A percentile compares a stretch with the other conserved stretches of the same genome.
These are phyloP conservation scores for Dasypus novemcinctus DNA, from an alignment of 2,113 vertebrate species.

Conservation along the genomic window DNA sequence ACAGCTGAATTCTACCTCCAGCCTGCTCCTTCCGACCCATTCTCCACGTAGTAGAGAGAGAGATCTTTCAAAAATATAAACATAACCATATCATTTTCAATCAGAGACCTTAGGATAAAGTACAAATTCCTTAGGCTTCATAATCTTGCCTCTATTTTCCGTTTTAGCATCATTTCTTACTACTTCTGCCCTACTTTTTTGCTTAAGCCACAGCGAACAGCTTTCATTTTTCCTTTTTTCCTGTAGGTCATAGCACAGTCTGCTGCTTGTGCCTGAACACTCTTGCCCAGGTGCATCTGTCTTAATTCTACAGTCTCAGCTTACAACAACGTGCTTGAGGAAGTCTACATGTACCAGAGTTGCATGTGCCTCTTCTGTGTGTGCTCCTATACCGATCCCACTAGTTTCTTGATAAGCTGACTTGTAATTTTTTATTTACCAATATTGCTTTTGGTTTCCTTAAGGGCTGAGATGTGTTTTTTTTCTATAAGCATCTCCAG, in stretches of 20 bases:
- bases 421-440: neutral
- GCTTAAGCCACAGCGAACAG: neutral
- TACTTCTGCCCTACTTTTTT: neutral
- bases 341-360: neutral
- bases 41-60: neutral
- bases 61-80: neutral
- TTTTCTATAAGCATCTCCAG: neutral
- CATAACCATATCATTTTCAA: neutral
- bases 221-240: neutral
- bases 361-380: neutral
- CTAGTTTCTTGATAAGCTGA: too few species aligned
- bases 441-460: neutral
- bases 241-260: neutral
- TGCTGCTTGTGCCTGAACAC: neutral
- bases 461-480: neutral
- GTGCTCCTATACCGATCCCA: neutral
- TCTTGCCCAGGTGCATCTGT: neutral
- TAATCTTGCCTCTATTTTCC: neutral
- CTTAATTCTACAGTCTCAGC: neutral
- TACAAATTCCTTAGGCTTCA: neutral
- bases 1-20: neutral
- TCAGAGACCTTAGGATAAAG: neutral
- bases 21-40: neutral
- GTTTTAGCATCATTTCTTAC: neutral
- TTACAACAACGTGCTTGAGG: neutral